Evolutionary conservation across 2,113 vertebrate species (phyloP).

Genomic region (Thalassarche chlororhynchos): DNA sequence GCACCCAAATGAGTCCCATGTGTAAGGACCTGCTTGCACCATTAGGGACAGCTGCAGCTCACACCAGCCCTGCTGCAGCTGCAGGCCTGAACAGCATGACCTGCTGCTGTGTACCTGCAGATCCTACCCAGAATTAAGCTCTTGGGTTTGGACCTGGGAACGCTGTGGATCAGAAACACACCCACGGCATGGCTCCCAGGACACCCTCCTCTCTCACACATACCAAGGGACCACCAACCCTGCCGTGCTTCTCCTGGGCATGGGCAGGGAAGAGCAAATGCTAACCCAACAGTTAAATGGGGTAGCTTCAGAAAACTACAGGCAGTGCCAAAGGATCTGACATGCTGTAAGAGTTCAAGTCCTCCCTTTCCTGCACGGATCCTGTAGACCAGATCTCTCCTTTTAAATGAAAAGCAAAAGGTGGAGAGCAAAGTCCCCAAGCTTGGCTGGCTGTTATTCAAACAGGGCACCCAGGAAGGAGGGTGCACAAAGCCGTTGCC

Average conservation of each 20-base stretch:
- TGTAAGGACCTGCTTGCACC: neutral
- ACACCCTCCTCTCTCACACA: neutral
- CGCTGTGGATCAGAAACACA: neutral
- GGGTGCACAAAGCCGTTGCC: neutral
- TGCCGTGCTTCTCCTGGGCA: neutral
- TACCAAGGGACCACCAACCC: neutral
- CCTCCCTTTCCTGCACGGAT: neutral
- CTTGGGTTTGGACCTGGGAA: neutral
- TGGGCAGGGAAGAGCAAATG: neutral
- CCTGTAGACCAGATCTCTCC: neutral
- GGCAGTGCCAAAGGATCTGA: neutral
- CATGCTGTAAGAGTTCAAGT: neutral
- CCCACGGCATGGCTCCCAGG: neutral
- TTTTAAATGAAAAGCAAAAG: neutral
- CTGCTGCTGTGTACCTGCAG: fast-evolving
- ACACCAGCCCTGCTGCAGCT: neutral
- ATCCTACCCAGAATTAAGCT: neutral
- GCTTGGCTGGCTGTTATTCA: neutral
- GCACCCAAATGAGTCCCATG: fast-evolving
- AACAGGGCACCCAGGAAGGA: neutral
- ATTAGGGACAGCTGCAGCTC: neutral
- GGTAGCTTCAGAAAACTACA: neutral
- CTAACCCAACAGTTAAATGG: neutral
- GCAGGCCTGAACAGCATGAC: too few relatives aligned
- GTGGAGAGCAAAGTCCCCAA: neutral